Conservation (phyloP, 2,888 invertebrate species). For the Acronicta alni region DNA sequence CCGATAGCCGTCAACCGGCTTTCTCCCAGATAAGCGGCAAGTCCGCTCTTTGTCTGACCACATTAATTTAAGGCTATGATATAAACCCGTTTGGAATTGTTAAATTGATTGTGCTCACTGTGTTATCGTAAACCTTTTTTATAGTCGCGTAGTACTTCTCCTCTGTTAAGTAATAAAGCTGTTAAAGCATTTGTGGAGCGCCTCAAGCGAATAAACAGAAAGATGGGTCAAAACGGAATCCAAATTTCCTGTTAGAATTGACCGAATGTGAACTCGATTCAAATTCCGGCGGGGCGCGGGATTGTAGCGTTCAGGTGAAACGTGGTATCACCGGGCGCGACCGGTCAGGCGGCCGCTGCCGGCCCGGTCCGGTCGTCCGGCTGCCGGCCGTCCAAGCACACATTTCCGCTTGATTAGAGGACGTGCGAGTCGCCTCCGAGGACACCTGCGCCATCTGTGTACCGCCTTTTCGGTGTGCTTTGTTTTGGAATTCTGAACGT, state of each 20-base stretch:
- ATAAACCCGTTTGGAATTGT: slow-evolving; percentile 75
- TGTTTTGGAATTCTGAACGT: slow-evolving; percentile 79
- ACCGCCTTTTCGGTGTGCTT: slow-evolving; percentile 79
- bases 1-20: slow-evolving; percentile 68
- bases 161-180: slow-evolving; percentile 42
- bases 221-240: slow-evolving; percentile 66
- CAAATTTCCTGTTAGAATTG: slow-evolving; percentile 71
- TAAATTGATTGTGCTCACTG: slow-evolving; percentile 80
- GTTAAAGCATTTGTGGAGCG: slow-evolving; percentile 51
- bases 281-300: slow-evolving; percentile 65
- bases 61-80: slow-evolving; percentile 82
- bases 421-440: slow-evolving; percentile 74
- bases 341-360: slow-evolving; percentile 37
- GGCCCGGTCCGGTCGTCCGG: slow-evolving; percentile 65
- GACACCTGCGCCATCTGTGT: slow-evolving; percentile 82
- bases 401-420: slow-evolving; percentile 87
- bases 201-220: slow-evolving; percentile 67
- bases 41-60: slow-evolving; percentile 78
- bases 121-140: slow-evolving; percentile 65
- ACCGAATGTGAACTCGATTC: slow-evolving; percentile 72
- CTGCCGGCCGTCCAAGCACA: slow-evolving; percentile 77
- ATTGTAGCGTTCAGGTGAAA: slow-evolving; percentile 67
- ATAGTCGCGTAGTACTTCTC: slow-evolving; percentile 24
- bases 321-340: slow-evolving; percentile 34
- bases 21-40: slow-evolving; percentile 82